phyloP scores from a whole-genome alignment of 1,140 invertebrate species.

The Atopsyche davidsoni region DNA sequence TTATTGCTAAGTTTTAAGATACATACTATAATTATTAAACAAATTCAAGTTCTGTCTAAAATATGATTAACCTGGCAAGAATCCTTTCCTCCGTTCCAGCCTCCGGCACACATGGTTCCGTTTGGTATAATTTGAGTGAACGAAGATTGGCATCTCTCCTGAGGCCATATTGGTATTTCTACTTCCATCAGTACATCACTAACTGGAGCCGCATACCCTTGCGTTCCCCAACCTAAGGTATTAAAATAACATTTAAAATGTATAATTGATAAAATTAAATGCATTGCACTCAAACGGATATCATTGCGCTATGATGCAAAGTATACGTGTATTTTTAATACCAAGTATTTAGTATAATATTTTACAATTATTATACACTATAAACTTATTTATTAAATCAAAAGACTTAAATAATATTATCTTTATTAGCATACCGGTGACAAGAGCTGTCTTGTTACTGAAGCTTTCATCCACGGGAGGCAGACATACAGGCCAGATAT shows the following conservation, averaged over 20 bases:
- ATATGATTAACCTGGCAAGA: conserved; percentile 64
- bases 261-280: too few species aligned
- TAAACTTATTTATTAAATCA: background rate
- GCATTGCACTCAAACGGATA: too few species aligned
- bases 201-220: conserved; percentile 59
- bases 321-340: too few species aligned
- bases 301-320: too few species aligned
- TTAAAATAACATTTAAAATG: too few species aligned
- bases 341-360: too few species aligned
- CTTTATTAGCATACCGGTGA: conserved; percentile 52
- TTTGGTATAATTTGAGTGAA: conserved; percentile 51
- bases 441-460: conserved; percentile 59
- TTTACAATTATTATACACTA: too few species aligned
- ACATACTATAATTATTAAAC: conserved; percentile 8
- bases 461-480: conserved; percentile 58
- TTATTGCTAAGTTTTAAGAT: too few species aligned
- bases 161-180: conserved; percentile 73
- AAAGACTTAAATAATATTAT: background rate
- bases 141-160: conserved; percentile 56
- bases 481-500: conserved; percentile 80
- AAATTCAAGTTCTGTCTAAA: too few species aligned
- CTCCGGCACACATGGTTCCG: conserved; percentile 66
- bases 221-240: conserved; percentile 64
- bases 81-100: conserved; percentile 64
- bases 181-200: conserved; percentile 71